Evolutionary conservation across 2,797 vertebrate species (phyloP).

Genomic region (Scolopax rusticola): DNA sequence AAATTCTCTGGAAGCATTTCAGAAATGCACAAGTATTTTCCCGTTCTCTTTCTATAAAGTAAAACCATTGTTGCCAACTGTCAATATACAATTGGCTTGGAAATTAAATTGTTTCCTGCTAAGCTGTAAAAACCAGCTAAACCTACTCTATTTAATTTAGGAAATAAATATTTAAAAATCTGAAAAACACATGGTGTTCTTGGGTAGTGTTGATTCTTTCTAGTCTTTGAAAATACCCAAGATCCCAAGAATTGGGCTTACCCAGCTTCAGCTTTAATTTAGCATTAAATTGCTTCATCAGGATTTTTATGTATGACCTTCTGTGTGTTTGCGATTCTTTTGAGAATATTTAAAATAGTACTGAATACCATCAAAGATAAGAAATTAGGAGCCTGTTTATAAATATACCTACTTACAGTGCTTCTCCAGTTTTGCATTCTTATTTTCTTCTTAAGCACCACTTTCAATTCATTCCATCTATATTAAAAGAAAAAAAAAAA

Average conservation of each 20-base stretch:
- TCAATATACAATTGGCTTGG: conserved; percentile 71
- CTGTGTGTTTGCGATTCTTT: conserved; percentile 61
- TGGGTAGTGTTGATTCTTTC: conserved; percentile 65
- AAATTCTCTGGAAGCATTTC: conserved; percentile 72
- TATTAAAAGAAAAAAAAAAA: not conserved
- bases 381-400: conserved; percentile 61
- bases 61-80: conserved; percentile 68
- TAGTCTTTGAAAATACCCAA: conserved; percentile 50
- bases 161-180: conserved; percentile 76
- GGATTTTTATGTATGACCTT: conserved; percentile 61
- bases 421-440: not conserved
- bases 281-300: conserved; percentile 70
- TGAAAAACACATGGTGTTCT: conserved; percentile 56
- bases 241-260: conserved; percentile 61
- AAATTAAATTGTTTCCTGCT: conserved; percentile 77
- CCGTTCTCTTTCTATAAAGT: conserved; percentile 63
- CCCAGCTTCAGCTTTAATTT: conserved; percentile 66
- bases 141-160: conserved; percentile 72
- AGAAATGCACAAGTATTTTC: conserved; percentile 66
- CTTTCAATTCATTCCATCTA: conserved; percentile 30
- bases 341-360: conserved; percentile 64
- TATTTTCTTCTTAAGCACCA: conserved; percentile 53
- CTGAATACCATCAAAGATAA: conserved; percentile 68
- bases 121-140: conserved; percentile 63
- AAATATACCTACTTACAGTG: not conserved